Evolutionary conservation across 2,797 vertebrate species (phyloP).

Genomic region (Odontamblyopus rebecca): DNA sequence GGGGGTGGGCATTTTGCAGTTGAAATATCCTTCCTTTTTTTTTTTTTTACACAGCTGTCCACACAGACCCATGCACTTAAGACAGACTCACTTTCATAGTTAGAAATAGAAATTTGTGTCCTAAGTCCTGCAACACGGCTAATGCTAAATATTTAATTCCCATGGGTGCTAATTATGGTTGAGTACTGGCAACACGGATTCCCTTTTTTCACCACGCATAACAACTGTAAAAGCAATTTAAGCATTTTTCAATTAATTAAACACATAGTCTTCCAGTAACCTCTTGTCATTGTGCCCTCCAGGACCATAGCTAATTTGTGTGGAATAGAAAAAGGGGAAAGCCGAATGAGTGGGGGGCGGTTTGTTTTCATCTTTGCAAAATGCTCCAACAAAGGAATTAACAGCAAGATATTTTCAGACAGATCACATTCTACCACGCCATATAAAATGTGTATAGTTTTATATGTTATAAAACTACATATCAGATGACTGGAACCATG

Average conservation of each 20-base stretch:
- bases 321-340: conserved; percentile 85
- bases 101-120: conserved; percentile 99
- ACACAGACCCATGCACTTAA: conserved; percentile 89
- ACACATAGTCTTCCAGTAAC: conserved; percentile 98
- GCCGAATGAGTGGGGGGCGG: conserved; percentile 58
- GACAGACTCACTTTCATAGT: conserved; percentile 95
- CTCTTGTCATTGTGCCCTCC: conserved; percentile 99
- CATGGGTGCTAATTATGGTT: conserved; percentile 98
- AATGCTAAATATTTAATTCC: conserved; percentile 99
- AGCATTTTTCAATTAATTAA: conserved; percentile 99
- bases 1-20: conserved; percentile 70
- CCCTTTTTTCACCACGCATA: conserved; percentile 89
- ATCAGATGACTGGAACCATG: conserved; percentile 73
- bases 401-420: conserved; percentile 66
- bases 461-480: conserved; percentile 62
- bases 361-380: conserved; percentile 75
- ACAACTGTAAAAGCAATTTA: conserved; percentile 99
- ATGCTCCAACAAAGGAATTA: conserved; percentile 75
- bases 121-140: conserved; percentile 98
- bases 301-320: conserved; percentile 99
- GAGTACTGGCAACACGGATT: conserved; percentile 98
- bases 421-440: conserved; percentile 62
- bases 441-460: conserved; percentile 60
- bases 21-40: conserved; percentile 88
- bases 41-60: conserved; percentile 97